phyloP scores from a whole-genome alignment of 2,888 invertebrate genomes.

The Sinotaia quadrata region DNA sequence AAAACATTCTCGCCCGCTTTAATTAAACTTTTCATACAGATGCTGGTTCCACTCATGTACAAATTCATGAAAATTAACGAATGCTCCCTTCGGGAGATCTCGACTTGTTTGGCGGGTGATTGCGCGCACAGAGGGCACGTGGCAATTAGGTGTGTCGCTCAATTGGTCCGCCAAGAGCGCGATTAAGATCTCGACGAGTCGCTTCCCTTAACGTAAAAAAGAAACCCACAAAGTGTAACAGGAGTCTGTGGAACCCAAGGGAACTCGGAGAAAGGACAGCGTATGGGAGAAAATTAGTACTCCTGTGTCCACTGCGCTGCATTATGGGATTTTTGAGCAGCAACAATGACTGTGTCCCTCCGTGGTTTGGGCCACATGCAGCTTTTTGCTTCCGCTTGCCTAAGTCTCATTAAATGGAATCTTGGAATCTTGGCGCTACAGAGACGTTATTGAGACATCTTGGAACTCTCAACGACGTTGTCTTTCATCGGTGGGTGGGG shows the following conservation, averaged over 20 bases:
- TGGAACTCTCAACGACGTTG: too few species aligned
- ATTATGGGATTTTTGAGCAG: conserved; percentile 3
- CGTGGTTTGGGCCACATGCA: conserved; percentile 15
- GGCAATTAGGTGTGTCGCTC: conserved; percentile 36
- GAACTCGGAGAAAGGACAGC: background rate
- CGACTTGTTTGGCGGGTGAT: conserved; percentile 32
- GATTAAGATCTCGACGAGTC: conserved; percentile 31
- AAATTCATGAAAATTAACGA: conserved; percentile 42
- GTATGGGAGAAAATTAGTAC: conserved; percentile 16
- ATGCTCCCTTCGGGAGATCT: conserved; percentile 32
- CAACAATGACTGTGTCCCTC: conserved; percentile 23
- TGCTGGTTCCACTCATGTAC: conserved; percentile 38
- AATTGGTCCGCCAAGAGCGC: conserved; percentile 31
- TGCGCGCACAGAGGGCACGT: conserved; percentile 33
- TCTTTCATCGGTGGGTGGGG: too few species aligned
- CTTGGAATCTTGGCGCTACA: too few species aligned
- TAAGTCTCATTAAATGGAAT: too few species aligned
- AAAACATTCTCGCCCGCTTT: conserved; percentile 26
- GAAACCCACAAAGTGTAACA: too few species aligned
- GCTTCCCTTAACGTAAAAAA: too few species aligned
- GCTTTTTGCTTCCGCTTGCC: too few species aligned
- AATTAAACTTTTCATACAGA: conserved; percentile 39
- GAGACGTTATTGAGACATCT: too few species aligned
- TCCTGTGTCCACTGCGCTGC: background rate
- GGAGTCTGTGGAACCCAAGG: conserved; percentile 14